A percentile compares a stretch with the other conserved stretches of the same genome.
phyloP scores from a whole-genome alignment of 2,113 vertebrate species.

The Scatophagus argus region DNA sequence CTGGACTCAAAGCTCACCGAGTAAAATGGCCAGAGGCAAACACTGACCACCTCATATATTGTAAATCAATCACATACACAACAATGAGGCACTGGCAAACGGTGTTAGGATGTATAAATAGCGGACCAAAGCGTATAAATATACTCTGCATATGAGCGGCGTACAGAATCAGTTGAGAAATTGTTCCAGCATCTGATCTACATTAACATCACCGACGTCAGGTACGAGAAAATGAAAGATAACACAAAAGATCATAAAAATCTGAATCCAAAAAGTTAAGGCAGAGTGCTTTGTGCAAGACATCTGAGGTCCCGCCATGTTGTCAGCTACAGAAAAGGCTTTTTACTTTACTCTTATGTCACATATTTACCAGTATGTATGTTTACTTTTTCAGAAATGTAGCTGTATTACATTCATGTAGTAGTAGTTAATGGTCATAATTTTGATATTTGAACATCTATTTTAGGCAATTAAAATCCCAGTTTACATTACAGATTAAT shows the following conservation, averaged over 20 bases:
- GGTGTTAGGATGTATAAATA: constrained; percentile 41
- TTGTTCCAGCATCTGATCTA: not conserved
- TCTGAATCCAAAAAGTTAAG: not conserved
- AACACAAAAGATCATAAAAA: constrained; percentile 3
- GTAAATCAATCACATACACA: constrained; percentile 71
- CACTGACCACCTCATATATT: constrained; percentile 74
- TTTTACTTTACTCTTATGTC: not conserved
- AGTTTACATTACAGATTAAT: not conserved
- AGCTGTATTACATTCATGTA: not conserved
- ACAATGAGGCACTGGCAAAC: constrained; percentile 48
- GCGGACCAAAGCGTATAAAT: constrained; percentile 8
- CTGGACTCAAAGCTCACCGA: constrained; percentile 62
- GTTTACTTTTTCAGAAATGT: not conserved
- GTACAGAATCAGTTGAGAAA: not conserved
- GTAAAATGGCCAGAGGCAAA: constrained; percentile 62
- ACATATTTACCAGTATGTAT: not conserved
- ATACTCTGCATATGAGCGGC: not conserved
- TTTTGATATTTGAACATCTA: not conserved
- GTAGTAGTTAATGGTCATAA: too few relatives aligned
- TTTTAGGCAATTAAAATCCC: not conserved
- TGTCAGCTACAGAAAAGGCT: not conserved
- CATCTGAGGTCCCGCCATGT: not conserved
- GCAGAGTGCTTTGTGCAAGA: not conserved
- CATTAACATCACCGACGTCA: too few relatives aligned
- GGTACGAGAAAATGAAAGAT: not conserved